A percentile compares a stretch with the other conserved stretches of the same genome.
Evolutionary conservation across 2,113 vertebrate genomes (phyloP).

Genomic region (Calonectris borealis): DNA sequence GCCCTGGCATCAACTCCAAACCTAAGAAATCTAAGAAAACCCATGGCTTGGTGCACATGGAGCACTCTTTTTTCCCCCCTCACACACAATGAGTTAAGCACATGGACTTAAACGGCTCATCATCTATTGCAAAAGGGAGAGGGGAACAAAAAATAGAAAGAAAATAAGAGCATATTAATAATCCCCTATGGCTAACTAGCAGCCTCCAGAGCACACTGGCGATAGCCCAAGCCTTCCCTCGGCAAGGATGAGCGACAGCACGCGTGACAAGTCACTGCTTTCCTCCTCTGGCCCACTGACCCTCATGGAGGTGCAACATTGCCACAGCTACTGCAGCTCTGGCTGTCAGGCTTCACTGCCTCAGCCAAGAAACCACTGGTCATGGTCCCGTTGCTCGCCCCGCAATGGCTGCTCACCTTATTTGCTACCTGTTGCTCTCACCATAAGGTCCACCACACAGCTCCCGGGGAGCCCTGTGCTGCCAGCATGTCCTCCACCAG

Average conservation of each 20-base stretch:
- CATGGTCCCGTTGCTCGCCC: not conserved
- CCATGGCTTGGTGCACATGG: not conserved
- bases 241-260: not conserved
- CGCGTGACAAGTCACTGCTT: not conserved
- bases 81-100: not conserved
- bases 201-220: not conserved
- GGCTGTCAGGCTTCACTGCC: not conserved
- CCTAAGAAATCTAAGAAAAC: not conserved
- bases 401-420: not conserved
- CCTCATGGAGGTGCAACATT: not conserved
- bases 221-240: not conserved
- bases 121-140: not conserved
- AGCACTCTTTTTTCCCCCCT: not conserved
- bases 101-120: not conserved
- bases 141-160: not conserved
- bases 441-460: not conserved
- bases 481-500: not conserved
- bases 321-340: not conserved
- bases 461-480: not conserved
- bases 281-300: not conserved
- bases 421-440: not conserved
- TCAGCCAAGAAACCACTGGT: not conserved
- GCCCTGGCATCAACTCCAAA: not conserved
- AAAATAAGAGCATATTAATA: not conserved
- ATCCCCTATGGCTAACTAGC: not conserved